A percentile compares a stretch with the other conserved stretches of the same genome.
Conservation (phyloP, 64 coral and sea anemone species). For the Montipora sp. region DNA sequence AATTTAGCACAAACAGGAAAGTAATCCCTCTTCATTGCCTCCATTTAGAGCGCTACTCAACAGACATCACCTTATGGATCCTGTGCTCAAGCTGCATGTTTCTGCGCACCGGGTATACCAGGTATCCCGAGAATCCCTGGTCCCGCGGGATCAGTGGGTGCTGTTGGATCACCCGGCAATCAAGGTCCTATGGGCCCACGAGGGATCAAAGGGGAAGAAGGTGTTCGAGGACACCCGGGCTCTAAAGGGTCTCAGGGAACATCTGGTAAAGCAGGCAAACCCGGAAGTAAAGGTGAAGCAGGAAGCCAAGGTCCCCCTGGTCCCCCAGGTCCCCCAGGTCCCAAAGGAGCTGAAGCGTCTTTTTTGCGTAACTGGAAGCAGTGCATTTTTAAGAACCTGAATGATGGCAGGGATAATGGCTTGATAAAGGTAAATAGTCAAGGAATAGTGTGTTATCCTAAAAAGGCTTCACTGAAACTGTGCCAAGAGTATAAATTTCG, state of each 20-base stretch:
- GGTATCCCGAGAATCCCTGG: constrained; percentile 1
- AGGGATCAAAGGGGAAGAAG: background rate
- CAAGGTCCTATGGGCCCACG: constrained; percentile 14
- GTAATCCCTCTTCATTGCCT: background rate
- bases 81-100: background rate
- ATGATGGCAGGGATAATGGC: background rate
- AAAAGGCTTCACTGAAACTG: too few relatives aligned
- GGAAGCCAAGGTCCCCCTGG: background rate
- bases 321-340: background rate
- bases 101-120: background rate
- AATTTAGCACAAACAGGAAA: background rate
- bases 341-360: background rate
- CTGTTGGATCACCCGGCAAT: background rate
- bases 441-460: too few relatives aligned
- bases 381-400: background rate
- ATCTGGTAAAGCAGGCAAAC: background rate
- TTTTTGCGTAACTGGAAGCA: background rate
- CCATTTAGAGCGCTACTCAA: background rate
- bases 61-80: background rate
- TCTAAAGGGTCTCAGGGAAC: background rate
- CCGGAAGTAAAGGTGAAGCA: background rate
- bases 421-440: background rate
- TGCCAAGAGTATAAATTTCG: too few relatives aligned
- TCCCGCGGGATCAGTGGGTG: background rate
- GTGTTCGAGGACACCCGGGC: background rate